phyloP scores from a whole-genome alignment of 2,113 vertebrate genomes.

The Philantomba maxwellii region DNA sequence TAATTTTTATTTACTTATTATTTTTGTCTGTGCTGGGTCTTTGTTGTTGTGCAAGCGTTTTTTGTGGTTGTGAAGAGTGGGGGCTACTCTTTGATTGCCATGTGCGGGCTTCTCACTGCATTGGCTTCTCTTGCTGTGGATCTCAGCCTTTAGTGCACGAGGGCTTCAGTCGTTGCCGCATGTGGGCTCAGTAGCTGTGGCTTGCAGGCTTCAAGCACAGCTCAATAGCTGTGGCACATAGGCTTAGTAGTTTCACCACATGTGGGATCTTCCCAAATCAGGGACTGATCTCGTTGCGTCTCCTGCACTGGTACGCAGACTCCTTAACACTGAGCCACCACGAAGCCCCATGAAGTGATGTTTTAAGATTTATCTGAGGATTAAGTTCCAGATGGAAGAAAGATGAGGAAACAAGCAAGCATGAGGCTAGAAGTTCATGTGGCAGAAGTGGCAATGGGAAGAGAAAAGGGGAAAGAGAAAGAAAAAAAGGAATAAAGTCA shows the following conservation, averaged over 20 bases:
- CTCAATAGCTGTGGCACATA: neutral
- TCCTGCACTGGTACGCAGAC: neutral
- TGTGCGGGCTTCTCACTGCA: accelerated
- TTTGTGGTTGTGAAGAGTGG: neutral
- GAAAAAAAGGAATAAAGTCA: neutral
- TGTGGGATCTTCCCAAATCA: neutral
- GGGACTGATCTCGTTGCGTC: neutral
- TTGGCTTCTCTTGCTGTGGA: neutral
- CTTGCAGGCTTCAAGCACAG: neutral
- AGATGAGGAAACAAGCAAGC: neutral
- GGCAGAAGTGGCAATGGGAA: neutral
- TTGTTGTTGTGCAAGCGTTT: neutral
- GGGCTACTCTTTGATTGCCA: neutral
- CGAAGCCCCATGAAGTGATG: neutral
- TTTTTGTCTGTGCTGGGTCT: neutral
- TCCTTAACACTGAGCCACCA: neutral
- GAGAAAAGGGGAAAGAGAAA: neutral
- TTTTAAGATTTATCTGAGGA: neutral
- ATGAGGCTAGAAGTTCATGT: neutral
- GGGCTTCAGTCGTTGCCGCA: accelerated
- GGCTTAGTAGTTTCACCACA: neutral
- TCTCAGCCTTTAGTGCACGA: neutral
- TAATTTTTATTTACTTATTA: neutral
- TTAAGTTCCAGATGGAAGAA: neutral
- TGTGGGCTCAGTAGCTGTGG: neutral